Percentiles rank a stretch among this genome's conserved stretches.
Evolutionary conservation across 2,113 vertebrate species (phyloP).

Genomic region (Lates calcarifer): DNA sequence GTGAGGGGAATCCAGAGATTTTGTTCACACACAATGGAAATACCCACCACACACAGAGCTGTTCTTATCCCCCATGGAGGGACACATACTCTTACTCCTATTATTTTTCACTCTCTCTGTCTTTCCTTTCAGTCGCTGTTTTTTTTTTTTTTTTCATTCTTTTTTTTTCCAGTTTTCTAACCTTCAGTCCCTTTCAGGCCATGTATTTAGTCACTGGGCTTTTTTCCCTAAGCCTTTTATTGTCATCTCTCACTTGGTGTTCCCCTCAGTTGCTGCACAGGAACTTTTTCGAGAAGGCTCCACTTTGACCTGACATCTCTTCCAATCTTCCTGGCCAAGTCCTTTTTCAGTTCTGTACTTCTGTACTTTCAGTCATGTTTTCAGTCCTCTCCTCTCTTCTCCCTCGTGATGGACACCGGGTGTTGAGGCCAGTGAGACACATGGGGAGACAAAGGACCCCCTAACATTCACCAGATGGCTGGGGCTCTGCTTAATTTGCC

Average conservation of each 20-base stretch:
- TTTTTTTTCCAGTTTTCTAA: slow-evolving; percentile 35
- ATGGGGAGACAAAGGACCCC: slow-evolving; percentile 65
- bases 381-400: slow-evolving; percentile 16
- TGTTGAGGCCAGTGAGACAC: slow-evolving; percentile 38
- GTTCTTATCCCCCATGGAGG: slow-evolving; percentile 48
- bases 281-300: slow-evolving; percentile 43
- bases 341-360: slow-evolving; percentile 20
- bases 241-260: slow-evolving; percentile 34
- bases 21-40: slow-evolving; percentile 68
- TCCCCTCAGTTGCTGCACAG: not conserved
- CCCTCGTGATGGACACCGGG: slow-evolving; percentile 45
- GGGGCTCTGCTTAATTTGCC: slow-evolving; percentile 72
- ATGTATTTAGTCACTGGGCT: slow-evolving; percentile 22
- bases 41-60: slow-evolving; percentile 65
- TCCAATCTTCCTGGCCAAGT: slow-evolving; percentile 8
- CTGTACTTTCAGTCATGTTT: slow-evolving; percentile 15
- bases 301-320: slow-evolving; percentile 46
- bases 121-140: slow-evolving; percentile 31
- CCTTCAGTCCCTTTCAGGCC: slow-evolving; percentile 45
- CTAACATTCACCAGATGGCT: slow-evolving; percentile 77
- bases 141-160: slow-evolving; percentile 20
- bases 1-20: slow-evolving; percentile 63
- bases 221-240: slow-evolving; percentile 30
- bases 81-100: slow-evolving; percentile 55
- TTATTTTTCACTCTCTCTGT: slow-evolving; percentile 46